Evolutionary conservation across 2,113 vertebrate species (phyloP).

Genomic region (Aptenodytes forsteri): DNA sequence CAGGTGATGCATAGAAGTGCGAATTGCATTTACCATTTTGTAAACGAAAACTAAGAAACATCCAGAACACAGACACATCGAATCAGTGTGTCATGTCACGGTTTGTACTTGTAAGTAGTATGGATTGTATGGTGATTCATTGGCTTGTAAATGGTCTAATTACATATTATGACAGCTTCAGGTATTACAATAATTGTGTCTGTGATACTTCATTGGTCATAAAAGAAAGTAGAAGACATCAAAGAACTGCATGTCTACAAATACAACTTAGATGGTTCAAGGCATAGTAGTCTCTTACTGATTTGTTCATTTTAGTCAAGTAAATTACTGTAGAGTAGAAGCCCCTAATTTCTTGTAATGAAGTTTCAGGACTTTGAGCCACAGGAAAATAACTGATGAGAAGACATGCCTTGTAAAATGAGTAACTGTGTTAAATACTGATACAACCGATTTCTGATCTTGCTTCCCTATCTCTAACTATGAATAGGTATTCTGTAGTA

Average conservation of each 20-base stretch:
- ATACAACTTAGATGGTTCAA: neutral
- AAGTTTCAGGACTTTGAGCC: neutral
- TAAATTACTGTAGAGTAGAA: constrained; percentile 4
- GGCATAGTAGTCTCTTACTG: neutral
- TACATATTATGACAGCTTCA: neutral
- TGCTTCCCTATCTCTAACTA: neutral
- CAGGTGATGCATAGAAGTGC: neutral
- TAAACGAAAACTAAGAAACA: neutral
- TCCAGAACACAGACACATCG: neutral
- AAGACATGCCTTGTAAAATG: neutral
- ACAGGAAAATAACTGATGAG: neutral
- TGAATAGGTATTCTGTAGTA: neutral
- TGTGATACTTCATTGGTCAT: neutral
- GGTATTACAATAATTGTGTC: neutral
- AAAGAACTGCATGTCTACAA: neutral
- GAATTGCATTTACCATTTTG: neutral
- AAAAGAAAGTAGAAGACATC: neutral
- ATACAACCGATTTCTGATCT: neutral
- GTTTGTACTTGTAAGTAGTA: neutral
- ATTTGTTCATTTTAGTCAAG: constrained; percentile 20
- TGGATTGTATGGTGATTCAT: neutral
- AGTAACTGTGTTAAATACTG: neutral
- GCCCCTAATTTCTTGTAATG: neutral
- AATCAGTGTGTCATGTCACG: accelerated
- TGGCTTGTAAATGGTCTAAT: constrained; percentile 8